phyloP scores from a whole-genome alignment of 2,113 vertebrate genomes.

The Melanerpes formicivorus region DNA sequence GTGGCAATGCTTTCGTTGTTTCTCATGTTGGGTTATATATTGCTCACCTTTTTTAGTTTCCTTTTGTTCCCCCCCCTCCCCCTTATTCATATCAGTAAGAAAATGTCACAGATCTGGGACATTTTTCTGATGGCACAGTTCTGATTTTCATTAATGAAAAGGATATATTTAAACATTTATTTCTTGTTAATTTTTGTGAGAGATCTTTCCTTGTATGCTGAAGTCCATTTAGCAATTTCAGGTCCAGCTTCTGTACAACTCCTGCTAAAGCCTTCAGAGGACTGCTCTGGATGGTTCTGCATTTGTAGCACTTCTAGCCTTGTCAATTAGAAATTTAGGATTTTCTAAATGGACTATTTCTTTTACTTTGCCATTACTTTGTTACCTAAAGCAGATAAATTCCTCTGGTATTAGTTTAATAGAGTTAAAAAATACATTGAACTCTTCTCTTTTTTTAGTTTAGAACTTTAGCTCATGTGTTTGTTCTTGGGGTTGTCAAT shows the following conservation, averaged over 20 bases:
- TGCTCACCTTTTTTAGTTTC: background rate
- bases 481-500: background rate
- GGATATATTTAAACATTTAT: background rate
- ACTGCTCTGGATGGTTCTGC: background rate
- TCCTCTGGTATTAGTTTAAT: background rate
- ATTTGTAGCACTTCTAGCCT: background rate
- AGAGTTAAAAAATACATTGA: background rate
- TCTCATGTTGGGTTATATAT: background rate
- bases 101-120: background rate
- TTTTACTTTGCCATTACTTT: background rate
- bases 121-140: background rate
- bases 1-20: background rate
- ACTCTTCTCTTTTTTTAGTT: background rate
- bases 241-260: background rate
- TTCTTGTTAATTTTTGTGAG: background rate
- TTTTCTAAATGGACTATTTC: background rate
- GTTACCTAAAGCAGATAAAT: background rate
- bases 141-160: background rate
- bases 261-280: background rate
- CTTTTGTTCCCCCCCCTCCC: background rate
- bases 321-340: background rate
- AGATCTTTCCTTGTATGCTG: background rate
- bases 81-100: background rate
- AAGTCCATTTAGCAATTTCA: background rate
- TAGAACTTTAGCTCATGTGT: background rate